phyloP scores from a whole-genome alignment of 2,113 vertebrate genomes.

The Zonotrichia leucophrys region DNA sequence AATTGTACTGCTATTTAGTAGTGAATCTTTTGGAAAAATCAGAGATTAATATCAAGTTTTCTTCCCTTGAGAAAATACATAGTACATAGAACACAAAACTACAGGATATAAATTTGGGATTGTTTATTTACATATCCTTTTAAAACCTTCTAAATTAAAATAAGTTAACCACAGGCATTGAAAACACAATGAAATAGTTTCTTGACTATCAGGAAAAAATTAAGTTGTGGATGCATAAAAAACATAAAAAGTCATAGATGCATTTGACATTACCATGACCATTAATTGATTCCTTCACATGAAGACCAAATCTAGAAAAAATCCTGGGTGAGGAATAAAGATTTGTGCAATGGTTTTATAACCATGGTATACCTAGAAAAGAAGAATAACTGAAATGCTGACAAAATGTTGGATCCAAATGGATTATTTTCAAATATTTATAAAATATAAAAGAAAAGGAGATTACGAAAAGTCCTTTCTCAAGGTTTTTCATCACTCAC shows the following conservation, averaged over 20 bases:
- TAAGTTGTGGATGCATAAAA: background rate
- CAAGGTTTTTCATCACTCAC: background rate
- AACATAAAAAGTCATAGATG: background rate
- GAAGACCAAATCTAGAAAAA: constrained; percentile 12
- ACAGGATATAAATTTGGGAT: background rate
- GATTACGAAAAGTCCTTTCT: background rate
- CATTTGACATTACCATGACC: background rate
- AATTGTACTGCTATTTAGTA: background rate
- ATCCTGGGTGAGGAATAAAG: background rate
- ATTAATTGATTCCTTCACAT: background rate
- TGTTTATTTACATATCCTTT: background rate
- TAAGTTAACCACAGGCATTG: background rate
- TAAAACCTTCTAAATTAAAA: constrained; percentile 3
- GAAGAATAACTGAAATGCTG: background rate
- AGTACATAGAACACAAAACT: background rate
- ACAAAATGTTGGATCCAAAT: background rate
- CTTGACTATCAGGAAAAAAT: background rate
- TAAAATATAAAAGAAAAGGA: background rate
- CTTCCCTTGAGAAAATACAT: constrained; percentile 6
- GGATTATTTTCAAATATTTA: background rate
- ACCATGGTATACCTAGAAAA: background rate
- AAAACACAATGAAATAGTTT: background rate
- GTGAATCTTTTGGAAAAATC: background rate
- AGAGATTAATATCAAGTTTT: constrained; percentile 24
- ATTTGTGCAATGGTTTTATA: background rate